Percentiles rank a stretch among this genome's conserved stretches.
Evolutionary conservation across 2,888 invertebrate genomes (phyloP).

Genomic region (Octonoba sinensis): DNA sequence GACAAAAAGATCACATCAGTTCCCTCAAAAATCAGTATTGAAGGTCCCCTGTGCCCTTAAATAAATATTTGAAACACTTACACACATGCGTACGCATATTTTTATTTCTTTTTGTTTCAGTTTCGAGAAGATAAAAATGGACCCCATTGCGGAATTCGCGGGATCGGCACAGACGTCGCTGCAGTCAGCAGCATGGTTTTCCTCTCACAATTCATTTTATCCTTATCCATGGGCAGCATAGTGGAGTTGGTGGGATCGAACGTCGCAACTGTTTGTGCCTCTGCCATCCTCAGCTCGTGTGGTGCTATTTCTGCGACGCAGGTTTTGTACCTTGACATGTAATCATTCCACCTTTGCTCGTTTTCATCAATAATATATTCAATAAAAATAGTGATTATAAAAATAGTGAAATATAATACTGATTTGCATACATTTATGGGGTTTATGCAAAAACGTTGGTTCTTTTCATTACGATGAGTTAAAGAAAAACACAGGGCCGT

Average conservation of each 20-base stretch:
- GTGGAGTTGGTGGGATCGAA: slow-evolving; percentile 86
- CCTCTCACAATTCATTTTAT: slow-evolving; percentile 91
- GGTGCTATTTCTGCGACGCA: slow-evolving; percentile 88
- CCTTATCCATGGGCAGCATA: slow-evolving; percentile 87
- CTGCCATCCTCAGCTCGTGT: slow-evolving; percentile 85
- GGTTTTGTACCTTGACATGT: slow-evolving; percentile 85
- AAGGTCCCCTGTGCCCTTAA: too few species aligned
- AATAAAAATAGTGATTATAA: too few species aligned
- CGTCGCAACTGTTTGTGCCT: slow-evolving; percentile 88
- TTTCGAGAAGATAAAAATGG: slow-evolving; percentile 35
- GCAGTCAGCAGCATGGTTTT: slow-evolving; percentile 96
- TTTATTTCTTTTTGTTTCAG: slow-evolving; percentile 20
- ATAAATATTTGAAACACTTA: too few species aligned
- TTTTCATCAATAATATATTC: too few species aligned
- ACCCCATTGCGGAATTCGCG: slow-evolving; percentile 75
- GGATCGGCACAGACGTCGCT: slow-evolving; percentile 94
- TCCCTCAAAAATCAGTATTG: too few species aligned
- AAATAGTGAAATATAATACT: too few species aligned
- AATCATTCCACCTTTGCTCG: background rate
- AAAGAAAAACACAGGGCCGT: too few species aligned
- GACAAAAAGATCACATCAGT: too few species aligned
- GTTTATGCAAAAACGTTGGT: too few species aligned
- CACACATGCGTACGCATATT: too few species aligned
- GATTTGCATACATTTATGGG: too few species aligned
- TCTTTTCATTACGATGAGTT: too few species aligned